Evolutionary conservation across 2,113 vertebrate species (phyloP).

Genomic region (Haemorhous mexicanus): DNA sequence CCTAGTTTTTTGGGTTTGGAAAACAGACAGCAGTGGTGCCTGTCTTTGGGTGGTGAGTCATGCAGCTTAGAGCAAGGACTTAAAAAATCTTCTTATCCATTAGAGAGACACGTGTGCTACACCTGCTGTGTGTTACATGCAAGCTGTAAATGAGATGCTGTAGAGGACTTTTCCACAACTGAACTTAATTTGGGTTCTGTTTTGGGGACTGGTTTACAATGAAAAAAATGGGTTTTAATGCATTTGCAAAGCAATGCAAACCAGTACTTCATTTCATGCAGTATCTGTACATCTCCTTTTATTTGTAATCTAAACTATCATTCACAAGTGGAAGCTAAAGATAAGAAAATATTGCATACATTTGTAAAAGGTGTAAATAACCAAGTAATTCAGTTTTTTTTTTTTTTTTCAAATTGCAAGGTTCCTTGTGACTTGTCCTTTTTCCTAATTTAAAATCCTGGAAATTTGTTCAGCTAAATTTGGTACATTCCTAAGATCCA

Average conservation of each 20-base stretch:
- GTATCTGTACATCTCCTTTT: not conserved
- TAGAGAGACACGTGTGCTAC: not conserved
- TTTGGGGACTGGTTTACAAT: not conserved
- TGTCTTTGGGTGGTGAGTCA: not conserved
- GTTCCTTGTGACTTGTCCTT: not conserved
- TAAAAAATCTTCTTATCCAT: not conserved
- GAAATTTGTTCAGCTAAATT: not conserved
- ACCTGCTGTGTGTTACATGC: rapidly evolving
- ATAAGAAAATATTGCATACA: not conserved
- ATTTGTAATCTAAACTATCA: not conserved
- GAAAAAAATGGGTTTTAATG: not conserved
- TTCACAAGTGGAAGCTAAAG: not conserved
- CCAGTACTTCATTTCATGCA: not conserved
- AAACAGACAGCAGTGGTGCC: rapidly evolving
- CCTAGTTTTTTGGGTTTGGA: not conserved
- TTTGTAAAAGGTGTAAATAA: not conserved
- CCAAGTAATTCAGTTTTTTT: not conserved
- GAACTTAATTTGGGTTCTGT: not conserved
- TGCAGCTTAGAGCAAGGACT: not conserved
- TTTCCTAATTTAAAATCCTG: not conserved
- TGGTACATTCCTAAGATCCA: not conserved
- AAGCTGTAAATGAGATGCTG: not conserved
- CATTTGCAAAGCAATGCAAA: not conserved
- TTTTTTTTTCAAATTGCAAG: not conserved
- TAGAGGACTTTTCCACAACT: not conserved